Base-by-base conservation (phyloP, 2,797 vertebrate species). In the Protonibea diacanthus region DNA sequence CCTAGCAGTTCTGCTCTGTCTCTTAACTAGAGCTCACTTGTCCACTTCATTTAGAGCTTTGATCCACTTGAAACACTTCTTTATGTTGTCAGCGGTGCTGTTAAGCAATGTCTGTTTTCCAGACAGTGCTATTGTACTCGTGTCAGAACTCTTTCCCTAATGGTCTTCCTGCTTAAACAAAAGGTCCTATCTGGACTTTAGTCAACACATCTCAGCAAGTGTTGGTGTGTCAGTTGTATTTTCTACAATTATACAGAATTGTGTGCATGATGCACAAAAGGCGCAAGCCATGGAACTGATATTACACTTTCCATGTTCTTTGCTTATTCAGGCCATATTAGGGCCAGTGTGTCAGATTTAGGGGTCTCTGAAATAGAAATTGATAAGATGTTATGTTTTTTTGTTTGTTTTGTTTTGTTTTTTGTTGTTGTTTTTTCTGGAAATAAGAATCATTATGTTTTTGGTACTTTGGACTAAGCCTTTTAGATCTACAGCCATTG, bases 201-300 rank as follows among this genome's bases (percentile, higher is more conserved):
- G 83, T 88, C 90, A 88, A 18, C 0, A 2, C 45, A 13, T 83
- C 68, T 74, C 79, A 47, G 65, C 73, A 86, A 81, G 81, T 86
- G 80, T 53, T 64, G 56, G 66, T 76, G 61, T 33, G 53, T 86
- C 75, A 65, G n/a, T 67, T 45, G 38, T 20, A 27, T 83, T 84
- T 88, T 62, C 29, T 57, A 38, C 25, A 69, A 52, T 56, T n/a
- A 4, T 29, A 44, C 8, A n/a, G 25, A 58, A 11, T 5, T 20
- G 57, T 18, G 59, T 2, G 8, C 44, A 49, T 74, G 33, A 33
- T 33, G 33, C 33, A 33, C 58, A 68, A 4, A 67, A 45, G 29
- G 21, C 68, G 40, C 0, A 6, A 75, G 40, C n/a, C 10, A 23
- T 72, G 0, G 51, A 71, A 52, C 63, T 33, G 62, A 67, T 84